These are phyloP conservation scores for Noctuana brunneofusca DNA, from an alignment of 2,888 invertebrate species.

Conservation along the genomic window DNA sequence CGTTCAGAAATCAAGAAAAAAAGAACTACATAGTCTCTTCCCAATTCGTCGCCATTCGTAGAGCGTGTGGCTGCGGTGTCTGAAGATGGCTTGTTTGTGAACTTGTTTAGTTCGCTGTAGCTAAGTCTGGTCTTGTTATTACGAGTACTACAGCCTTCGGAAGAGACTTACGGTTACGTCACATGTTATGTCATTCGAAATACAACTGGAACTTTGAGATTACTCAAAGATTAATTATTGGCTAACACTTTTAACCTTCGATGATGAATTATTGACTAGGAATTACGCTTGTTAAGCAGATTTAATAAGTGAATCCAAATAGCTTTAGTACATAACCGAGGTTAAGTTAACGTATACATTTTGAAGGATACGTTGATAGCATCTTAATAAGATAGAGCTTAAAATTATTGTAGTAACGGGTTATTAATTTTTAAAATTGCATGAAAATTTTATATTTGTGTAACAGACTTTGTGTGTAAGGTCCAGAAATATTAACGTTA, in stretches of 20 bases:
- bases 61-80: no score
- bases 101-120: conserved; percentile 55
- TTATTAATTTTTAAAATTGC: not conserved
- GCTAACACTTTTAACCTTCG: conserved; percentile 5
- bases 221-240: not conserved
- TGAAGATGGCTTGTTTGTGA: conserved; percentile 45
- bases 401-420: not conserved
- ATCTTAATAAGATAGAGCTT: not conserved
- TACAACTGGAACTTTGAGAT: conserved; percentile 4
- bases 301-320: not conserved
- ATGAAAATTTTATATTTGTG: not conserved
- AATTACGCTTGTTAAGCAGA: conserved; percentile 3
- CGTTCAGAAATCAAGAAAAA: no score
- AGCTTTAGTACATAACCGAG: not conserved
- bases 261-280: not conserved
- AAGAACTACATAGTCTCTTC: no score
- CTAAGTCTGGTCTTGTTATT: conserved; percentile 47
- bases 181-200: conserved; percentile 23
- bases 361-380: not conserved
- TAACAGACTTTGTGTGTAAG: no score
- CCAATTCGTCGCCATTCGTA: no score
- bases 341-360: not conserved
- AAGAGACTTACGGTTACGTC: conserved; percentile 38
- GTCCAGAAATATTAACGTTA: not conserved
- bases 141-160: conserved; percentile 47